phyloP scores from a whole-genome alignment of 64 coral and sea anemone species.

The Catalaphyllia jardinei region DNA sequence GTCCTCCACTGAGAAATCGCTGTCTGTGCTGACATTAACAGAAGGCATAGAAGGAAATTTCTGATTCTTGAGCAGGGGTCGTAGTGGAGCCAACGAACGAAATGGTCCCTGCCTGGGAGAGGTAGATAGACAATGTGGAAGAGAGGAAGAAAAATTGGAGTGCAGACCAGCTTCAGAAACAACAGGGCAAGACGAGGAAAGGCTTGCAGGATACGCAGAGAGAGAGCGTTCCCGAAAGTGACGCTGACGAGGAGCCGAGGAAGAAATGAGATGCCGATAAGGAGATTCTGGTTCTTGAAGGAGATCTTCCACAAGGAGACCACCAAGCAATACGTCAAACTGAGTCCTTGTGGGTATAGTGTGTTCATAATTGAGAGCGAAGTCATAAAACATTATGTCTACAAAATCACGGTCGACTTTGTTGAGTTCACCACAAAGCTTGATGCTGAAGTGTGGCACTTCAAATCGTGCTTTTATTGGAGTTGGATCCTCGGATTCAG shows the following conservation, averaged over 20 bases:
- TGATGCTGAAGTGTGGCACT: conserved; percentile 90
- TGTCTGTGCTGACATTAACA: conserved; percentile 23
- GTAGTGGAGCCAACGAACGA: conserved; percentile 69
- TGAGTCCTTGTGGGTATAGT: conserved; percentile 66
- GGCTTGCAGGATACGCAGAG: conserved; percentile 36
- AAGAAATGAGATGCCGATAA: conserved; percentile 88
- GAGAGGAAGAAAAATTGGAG: conserved; percentile 71
- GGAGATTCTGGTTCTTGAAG: conserved; percentile 77
- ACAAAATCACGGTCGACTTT: conserved; percentile 87
- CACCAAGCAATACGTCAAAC: conserved; percentile 85
- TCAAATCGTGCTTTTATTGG: conserved; percentile 78
- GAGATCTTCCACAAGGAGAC: conserved; percentile 87
- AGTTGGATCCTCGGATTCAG: conserved; percentile 60
- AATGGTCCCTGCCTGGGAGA: conserved; percentile 60
- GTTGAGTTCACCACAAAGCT: conserved; percentile 87
- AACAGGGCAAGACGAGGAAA: conserved; percentile 91
- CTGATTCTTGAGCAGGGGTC: conserved; percentile 73
- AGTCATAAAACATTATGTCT: conserved; percentile 88
- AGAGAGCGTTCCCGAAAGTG: conserved; percentile 26
- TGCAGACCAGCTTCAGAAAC: conserved; percentile 81
- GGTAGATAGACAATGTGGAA: conserved; percentile 66
- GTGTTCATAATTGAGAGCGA: conserved; percentile 72
- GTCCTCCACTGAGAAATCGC: conserved; percentile 25
- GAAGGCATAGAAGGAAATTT: conserved; percentile 70
- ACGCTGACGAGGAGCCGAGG: conserved; percentile 60